Base-by-base conservation (phyloP, 2,797 vertebrate genomes). In the Cyprinella venusta region DNA sequence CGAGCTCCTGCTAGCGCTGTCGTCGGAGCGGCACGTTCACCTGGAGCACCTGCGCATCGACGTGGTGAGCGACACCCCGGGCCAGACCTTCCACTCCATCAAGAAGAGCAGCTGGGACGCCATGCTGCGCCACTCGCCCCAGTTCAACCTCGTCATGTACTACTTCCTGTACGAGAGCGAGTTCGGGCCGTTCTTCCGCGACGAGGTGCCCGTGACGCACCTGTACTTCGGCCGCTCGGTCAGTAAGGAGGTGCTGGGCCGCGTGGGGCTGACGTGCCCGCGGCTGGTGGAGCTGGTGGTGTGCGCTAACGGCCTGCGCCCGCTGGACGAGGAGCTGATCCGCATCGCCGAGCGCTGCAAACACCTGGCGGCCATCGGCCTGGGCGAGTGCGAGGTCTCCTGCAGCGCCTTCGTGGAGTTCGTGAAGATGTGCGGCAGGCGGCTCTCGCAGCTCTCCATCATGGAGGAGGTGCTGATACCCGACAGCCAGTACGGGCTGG, bases 401-500 rank as follows among this genome's bases (percentile, higher is more conserved):
- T 96, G 96, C 91, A 95, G 95, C 92, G 96, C 96, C 87, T 96
- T 96, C 84, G 96, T 96, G 36, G 95, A 96, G 90, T 96, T 96
- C 81, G 96, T 96, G 76, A 96, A 96, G 91, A 95, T 96, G 94
- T 96, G 96, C 63, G 96, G 96, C 0, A 92, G 94, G 21, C 95
- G 95, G 36, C 93, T 96, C 38, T 95, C 96, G 76, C 96, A 96
- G 52, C 93, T 96, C 26, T 96, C 95, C 10, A 96, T 96, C 83
- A 96, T 96, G 96, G 96, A 96, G 91, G 95, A 96, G 88, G 96
- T 96, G 63, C 85, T 96, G 89, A 93, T 96, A 88, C 95, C 96
- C 71, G 96, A 96, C 90, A 94, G 96, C 87, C 95, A 94, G 82
- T 96, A 96, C 88, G 96, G 90, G 85, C 91, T 95, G 84, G 96